Percentiles rank a stretch among this genome's conserved stretches.
These are phyloP conservation scores for Lycorma delicatula DNA, from an alignment of 1,140 invertebrate genomes.

Conservation along the genomic window DNA sequence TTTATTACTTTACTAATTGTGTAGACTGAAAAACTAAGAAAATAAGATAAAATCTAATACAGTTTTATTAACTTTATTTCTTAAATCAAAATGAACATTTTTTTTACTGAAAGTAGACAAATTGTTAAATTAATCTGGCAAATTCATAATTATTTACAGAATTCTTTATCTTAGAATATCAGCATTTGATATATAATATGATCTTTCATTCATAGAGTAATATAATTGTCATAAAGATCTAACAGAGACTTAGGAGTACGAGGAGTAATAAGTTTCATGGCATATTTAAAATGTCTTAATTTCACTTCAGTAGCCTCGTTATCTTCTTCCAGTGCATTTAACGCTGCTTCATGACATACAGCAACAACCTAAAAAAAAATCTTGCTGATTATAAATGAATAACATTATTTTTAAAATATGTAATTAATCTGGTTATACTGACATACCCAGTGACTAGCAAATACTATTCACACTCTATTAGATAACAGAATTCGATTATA, in stretches of 20 bases:
- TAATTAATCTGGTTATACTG: not conserved
- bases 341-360: conserved; percentile 77
- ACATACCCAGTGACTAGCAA: not conserved
- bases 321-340: conserved; percentile 66
- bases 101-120: too few species aligned
- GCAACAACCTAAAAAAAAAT: conserved; percentile 50
- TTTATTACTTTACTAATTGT: too few species aligned
- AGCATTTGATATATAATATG: too few species aligned
- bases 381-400: not conserved
- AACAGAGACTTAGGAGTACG: conserved; percentile 57
- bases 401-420: not conserved
- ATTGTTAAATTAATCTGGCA: too few species aligned
- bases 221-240: conserved; percentile 65
- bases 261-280: conserved; percentile 58
- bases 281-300: conserved; percentile 55
- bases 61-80: too few species aligned
- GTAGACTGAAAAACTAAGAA: too few species aligned
- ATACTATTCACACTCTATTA: not conserved
- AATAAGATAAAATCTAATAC: too few species aligned
- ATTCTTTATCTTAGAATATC: too few species aligned
- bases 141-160: too few species aligned
- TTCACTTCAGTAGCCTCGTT: conserved; percentile 46
- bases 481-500: not conserved
- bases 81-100: too few species aligned
- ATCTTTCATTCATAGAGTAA: too few species aligned